Conservation (phyloP, 2,113 vertebrate species). For the Glareola pratincola region DNA sequence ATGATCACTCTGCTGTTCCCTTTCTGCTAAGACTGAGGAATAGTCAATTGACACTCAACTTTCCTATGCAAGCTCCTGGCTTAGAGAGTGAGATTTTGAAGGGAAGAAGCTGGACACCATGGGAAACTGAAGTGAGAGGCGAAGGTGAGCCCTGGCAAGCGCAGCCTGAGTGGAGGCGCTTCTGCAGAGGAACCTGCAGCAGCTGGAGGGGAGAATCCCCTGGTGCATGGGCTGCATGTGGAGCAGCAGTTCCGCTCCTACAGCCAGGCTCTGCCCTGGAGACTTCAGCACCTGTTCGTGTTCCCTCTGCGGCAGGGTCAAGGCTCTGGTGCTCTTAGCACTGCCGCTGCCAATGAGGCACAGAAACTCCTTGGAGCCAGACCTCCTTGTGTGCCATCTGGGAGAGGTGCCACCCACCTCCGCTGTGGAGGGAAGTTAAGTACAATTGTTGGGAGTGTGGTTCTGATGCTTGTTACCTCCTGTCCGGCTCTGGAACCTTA, state of each 20-base stretch:
- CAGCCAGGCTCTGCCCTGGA: not conserved
- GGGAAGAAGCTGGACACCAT: not conserved
- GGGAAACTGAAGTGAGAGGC: not conserved
- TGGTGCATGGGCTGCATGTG: not conserved
- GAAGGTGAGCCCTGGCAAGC: not conserved
- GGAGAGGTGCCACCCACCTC: not conserved
- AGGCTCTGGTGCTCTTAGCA: not conserved
- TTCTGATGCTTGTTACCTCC: not conserved
- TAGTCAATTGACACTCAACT: not conserved
- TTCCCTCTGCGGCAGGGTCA: not conserved
- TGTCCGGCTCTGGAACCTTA: not conserved
- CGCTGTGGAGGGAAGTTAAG: not conserved
- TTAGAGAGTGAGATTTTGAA: not conserved
- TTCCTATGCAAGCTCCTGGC: not conserved
- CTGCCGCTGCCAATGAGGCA: not conserved
- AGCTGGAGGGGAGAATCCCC: not conserved
- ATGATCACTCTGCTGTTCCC: slow-evolving; percentile 31
- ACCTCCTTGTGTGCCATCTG: not conserved
- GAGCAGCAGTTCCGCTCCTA: not conserved
- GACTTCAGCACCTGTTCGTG: not conserved
- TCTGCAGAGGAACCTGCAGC: not conserved
- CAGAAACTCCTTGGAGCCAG: not conserved
- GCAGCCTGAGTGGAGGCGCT: not conserved
- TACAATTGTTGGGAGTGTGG: not conserved
- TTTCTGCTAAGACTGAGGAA: slow-evolving; percentile 19